These are phyloP conservation scores for Taeniopygia guttata DNA, from an alignment of 2,797 vertebrate genomes.

Conservation along the genomic window DNA sequence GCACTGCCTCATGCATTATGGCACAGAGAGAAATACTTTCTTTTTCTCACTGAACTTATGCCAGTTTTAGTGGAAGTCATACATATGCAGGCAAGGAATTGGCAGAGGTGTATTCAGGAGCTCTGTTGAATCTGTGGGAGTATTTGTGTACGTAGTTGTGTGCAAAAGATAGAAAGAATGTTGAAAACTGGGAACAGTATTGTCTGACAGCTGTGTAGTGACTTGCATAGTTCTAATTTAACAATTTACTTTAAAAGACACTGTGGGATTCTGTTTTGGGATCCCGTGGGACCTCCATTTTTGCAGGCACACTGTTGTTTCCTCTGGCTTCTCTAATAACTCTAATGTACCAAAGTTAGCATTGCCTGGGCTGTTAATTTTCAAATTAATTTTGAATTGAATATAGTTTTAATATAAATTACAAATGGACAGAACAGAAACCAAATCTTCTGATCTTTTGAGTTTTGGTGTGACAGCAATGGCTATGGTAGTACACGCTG, in stretches of 20 bases:
- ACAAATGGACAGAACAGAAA: neutral
- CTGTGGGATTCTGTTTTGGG: neutral
- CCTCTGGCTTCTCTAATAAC: neutral
- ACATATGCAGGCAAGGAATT: constrained; percentile 27
- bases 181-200: constrained; percentile 14
- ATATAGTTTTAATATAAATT: neutral
- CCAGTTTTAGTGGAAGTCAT: constrained; percentile 31
- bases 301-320: neutral
- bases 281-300: neutral
- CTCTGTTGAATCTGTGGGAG: constrained; percentile 44
- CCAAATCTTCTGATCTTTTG: neutral
- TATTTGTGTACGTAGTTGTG: constrained; percentile 30
- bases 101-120: constrained; percentile 40
- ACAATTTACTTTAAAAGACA: constrained; percentile 5
- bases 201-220: constrained; percentile 21
- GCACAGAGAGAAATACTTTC: neutral
- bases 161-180: constrained; percentile 11
- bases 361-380: neutral
- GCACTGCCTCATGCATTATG: neutral
- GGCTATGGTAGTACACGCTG: neutral
- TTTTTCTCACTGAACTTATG: constrained; percentile 16
- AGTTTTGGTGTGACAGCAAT: neutral
- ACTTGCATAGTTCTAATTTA: neutral
- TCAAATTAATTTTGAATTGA: neutral
- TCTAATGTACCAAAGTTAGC: neutral